A percentile compares a stretch with the other conserved stretches of the same genome.
Conservation (phyloP, 2,888 invertebrate genomes). For the Amorpha juglandis region DNA sequence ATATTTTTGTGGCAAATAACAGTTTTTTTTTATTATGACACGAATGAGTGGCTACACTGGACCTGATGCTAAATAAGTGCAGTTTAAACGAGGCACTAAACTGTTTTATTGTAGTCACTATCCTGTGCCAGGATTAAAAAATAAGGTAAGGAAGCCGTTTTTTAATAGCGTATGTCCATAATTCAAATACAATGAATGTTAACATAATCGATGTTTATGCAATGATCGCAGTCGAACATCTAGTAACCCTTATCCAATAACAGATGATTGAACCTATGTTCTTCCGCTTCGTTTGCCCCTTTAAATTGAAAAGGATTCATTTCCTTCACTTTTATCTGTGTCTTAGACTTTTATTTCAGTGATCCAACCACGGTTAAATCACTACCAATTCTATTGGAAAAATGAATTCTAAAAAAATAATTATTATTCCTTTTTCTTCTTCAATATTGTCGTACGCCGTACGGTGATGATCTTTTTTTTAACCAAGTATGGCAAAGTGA, state of each 20-base stretch:
- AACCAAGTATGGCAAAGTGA: too few species aligned
- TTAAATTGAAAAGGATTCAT: slow-evolving; percentile 40
- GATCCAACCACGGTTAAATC: background rate
- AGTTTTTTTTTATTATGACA: background rate
- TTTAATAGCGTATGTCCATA: background rate
- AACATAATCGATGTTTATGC: background rate
- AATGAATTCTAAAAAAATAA: background rate
- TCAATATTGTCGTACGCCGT: too few species aligned
- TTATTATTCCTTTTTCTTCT: too few species aligned
- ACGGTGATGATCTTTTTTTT: too few species aligned
- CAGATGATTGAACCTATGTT: slow-evolving; percentile 47
- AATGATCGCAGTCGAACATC: slow-evolving; percentile 27
- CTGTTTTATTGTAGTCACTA: background rate
- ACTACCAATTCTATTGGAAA: background rate
- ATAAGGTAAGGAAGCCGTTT: too few species aligned
- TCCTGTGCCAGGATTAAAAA: too few species aligned
- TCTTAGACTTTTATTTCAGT: background rate
- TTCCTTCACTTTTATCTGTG: slow-evolving; percentile 34
- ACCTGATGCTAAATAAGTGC: too few species aligned
- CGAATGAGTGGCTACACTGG: too few species aligned
- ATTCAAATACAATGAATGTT: background rate
- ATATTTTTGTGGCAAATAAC: background rate
- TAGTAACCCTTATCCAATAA: slow-evolving; percentile 38
- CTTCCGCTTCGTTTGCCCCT: slow-evolving; percentile 44
- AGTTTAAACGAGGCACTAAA: background rate